Evolutionary conservation across 1,140 invertebrate species (phyloP).

Genomic region (Ericerus pela): DNA sequence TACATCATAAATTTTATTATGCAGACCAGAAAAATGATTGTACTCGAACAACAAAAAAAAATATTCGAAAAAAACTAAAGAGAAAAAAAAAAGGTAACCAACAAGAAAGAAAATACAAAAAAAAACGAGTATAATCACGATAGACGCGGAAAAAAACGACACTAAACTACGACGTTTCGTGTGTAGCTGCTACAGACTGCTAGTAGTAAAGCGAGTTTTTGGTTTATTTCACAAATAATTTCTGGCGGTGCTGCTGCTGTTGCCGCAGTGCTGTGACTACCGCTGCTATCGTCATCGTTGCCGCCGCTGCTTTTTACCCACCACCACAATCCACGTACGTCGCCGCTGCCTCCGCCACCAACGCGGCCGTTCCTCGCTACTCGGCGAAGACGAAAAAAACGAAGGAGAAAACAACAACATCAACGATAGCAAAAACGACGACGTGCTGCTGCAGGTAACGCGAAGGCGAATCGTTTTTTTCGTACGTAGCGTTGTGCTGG

Average conservation of each 20-base stretch:
- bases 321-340: background rate
- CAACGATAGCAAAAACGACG: background rate
- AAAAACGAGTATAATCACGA: background rate
- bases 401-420: no score
- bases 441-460: constrained; percentile 5
- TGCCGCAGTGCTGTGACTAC: background rate
- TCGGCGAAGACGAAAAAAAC: no score
- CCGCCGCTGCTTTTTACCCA: background rate
- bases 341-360: background rate
- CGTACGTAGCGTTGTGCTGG: background rate
- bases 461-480: background rate
- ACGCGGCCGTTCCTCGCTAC: no score
- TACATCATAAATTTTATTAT: no score
- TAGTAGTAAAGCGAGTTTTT: no score
- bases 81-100: background rate
- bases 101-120: background rate
- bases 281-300: background rate
- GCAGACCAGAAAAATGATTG: no score
- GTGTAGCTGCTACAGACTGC: constrained; percentile 7
- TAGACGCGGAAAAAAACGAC: background rate
- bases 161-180: constrained; percentile 1
- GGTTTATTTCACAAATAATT: no score
- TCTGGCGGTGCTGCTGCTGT: background rate
- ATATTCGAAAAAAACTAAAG: background rate
- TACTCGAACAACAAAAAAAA: background rate